Conservation (phyloP, 2,797 vertebrate genomes). For the Arnoldichthys spilopterus region DNA sequence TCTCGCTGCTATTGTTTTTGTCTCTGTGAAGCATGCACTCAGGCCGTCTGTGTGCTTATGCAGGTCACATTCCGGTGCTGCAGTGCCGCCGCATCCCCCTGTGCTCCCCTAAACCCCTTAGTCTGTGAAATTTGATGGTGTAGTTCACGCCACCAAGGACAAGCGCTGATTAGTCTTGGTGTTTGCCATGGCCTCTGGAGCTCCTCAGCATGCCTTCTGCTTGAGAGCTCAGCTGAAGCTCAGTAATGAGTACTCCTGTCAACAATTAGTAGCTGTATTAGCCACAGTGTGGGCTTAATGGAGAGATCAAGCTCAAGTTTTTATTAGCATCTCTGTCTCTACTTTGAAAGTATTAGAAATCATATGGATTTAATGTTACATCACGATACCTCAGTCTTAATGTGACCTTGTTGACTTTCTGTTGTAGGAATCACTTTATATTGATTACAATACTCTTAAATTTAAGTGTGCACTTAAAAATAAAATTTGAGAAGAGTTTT, state of each 20-base stretch:
- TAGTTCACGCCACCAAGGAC: slow-evolving; percentile 44
- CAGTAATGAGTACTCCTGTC: slow-evolving; percentile 43
- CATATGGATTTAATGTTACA: too few relatives aligned
- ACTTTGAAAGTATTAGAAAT: too few relatives aligned
- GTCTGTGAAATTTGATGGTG: slow-evolving; percentile 47
- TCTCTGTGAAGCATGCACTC: background rate
- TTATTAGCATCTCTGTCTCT: slow-evolving; percentile 1
- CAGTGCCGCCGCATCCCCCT: slow-evolving; percentile 28
- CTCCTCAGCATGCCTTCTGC: slow-evolving; percentile 24
- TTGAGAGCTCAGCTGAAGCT: slow-evolving; percentile 15
- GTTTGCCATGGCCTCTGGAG: slow-evolving; percentile 17
- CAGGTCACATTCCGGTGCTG: slow-evolving; percentile 24
- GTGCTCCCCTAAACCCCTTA: slow-evolving; percentile 42
- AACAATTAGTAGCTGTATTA: slow-evolving; percentile 32
- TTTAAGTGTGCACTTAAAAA: too few relatives aligned
- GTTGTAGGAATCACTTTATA: too few relatives aligned
- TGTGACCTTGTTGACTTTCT: too few relatives aligned
- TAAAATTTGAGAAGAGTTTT: too few relatives aligned
- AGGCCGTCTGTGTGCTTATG: background rate
- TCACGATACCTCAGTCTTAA: too few relatives aligned
- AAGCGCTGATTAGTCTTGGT: slow-evolving; percentile 50
- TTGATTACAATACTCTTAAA: too few relatives aligned
- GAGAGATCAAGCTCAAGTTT: background rate
- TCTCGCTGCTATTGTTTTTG: background rate
- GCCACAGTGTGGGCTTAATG: slow-evolving; percentile 19